Evolutionary conservation across 2,797 vertebrate genomes (phyloP), one percentile per base, ranked within the genome.

Genomic region (Artibeus jamaicensis): DNA sequence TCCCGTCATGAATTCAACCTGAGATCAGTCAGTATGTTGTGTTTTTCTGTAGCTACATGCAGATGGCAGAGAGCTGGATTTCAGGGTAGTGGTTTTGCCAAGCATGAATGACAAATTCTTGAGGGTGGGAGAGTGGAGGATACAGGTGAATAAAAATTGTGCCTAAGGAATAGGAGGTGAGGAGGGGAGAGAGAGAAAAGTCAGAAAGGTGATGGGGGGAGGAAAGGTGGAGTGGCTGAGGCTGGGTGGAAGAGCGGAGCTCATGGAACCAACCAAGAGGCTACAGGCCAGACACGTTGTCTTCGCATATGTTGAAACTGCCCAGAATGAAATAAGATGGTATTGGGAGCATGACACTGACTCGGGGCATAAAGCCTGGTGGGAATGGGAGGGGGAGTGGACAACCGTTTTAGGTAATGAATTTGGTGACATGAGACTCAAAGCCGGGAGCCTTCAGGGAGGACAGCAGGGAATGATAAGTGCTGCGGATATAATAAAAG

Each of bases 231-330:
- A 55, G 2, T 9, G 55, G 7, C n/a, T 68, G 39, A 77, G 50
- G 29, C 50, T 8, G 1, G 10, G 26, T n/a, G 6, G 57, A 57
- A 44, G 57, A 55, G 74, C 16, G 16, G 29, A 48, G 42, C 18
- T 67, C 24, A 37, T 15, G 53, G 86, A 62, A 24, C 19, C n/a
- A 32, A 42, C 16, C 57, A 26, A 50, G 71, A 87, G n/a, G 42
- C 21, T 2, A 6, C 0, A 1, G 16, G 6, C 29, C 39, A 71
- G 55, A 59, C 6, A 18, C n/a, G 39, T 19, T 34, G 3, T 44
- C 73, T 24, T 21, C 12, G 55, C 18, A 34, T 34, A 15, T 24
- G 44, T 6, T 55, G 29, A 77, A 77, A 67, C 15, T 55, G 24
- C 19, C 55, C 50, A 85, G 46, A 44, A 21, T 67, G 7, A 37